Percentiles rank a stretch among this genome's conserved stretches.
Evolutionary conservation across 2,888 invertebrate genomes (phyloP).

Genomic region (Sarcophaga rosellei): DNA sequence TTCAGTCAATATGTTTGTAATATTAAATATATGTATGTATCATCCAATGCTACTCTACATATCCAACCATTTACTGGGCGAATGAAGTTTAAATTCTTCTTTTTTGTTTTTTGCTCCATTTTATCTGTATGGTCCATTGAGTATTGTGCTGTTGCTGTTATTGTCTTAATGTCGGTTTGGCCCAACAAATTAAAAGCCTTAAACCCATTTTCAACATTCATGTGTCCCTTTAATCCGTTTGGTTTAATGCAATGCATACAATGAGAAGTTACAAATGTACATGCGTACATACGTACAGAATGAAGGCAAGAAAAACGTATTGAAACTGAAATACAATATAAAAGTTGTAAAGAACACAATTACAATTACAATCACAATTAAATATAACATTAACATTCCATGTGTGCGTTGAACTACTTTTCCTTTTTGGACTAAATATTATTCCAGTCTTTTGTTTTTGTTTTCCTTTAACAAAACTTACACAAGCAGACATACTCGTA

Average conservation of each 20-base stretch:
- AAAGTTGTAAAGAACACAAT: conserved; percentile 55
- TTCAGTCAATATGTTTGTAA: conserved; percentile 49
- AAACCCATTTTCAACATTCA: conserved; percentile 68
- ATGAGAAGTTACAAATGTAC: background rate
- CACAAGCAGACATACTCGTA: background rate
- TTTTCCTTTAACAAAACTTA: too few species aligned
- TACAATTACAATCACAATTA: conserved; percentile 68
- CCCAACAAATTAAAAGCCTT: conserved; percentile 70
- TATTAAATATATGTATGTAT: conserved; percentile 42
- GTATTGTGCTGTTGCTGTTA: background rate
- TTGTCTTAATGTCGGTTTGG: conserved; percentile 51
- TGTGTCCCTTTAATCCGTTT: conserved; percentile 58
- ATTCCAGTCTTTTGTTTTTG: background rate
- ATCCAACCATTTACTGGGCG: conserved; percentile 2
- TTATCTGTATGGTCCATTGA: conserved; percentile 36
- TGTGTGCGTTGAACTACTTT: conserved; percentile 60
- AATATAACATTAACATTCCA: conserved; percentile 70
- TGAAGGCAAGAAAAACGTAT: conserved; percentile 9
- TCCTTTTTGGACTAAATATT: conserved; percentile 43
- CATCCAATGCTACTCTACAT: conserved; percentile 8
- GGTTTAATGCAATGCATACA: conserved; percentile 32
- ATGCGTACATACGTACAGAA: background rate
- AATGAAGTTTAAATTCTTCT: conserved; percentile 31
- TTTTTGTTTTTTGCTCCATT: background rate
- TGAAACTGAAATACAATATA: conserved; percentile 47